Evolutionary conservation across 2,113 vertebrate genomes (phyloP).

Genomic region (Rissa tridactyla): DNA sequence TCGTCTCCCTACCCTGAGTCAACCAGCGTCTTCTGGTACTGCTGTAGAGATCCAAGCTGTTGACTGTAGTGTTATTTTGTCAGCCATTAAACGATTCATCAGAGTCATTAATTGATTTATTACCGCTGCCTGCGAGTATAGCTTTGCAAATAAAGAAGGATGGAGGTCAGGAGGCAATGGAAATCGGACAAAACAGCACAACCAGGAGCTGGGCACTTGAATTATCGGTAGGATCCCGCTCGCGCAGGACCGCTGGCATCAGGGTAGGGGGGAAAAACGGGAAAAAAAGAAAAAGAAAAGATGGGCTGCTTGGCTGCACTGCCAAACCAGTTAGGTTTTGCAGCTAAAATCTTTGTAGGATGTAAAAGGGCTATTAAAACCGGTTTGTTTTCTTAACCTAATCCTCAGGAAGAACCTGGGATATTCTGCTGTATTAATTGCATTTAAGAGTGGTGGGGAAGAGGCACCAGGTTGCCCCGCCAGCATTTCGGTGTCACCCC

Average conservation of each 20-base stretch:
- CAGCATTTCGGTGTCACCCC: fast-evolving
- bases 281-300: not conserved
- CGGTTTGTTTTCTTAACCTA: slow-evolving; percentile 19
- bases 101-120: slow-evolving; percentile 87
- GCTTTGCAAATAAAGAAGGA: slow-evolving; percentile 84
- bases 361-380: not conserved
- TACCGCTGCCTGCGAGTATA: slow-evolving; percentile 78
- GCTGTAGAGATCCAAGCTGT: slow-evolving; percentile 84
- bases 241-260: not conserved
- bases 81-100: slow-evolving; percentile 84
- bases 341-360: not conserved
- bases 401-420: not conserved
- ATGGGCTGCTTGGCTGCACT: not conserved
- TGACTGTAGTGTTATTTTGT: slow-evolving; percentile 83
- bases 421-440: not conserved
- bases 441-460: not conserved
- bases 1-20: slow-evolving; percentile 76
- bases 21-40: slow-evolving; percentile 79
- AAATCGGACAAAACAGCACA: slow-evolving; percentile 71
- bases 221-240: not conserved
- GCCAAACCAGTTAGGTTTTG: not conserved
- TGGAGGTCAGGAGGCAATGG: slow-evolving; percentile 76
- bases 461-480: not conserved
- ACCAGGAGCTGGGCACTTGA: slow-evolving; percentile 57
- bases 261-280: not conserved